phyloP scores from a whole-genome alignment of 2,888 invertebrate genomes.

The Epistrophella euchroma region DNA sequence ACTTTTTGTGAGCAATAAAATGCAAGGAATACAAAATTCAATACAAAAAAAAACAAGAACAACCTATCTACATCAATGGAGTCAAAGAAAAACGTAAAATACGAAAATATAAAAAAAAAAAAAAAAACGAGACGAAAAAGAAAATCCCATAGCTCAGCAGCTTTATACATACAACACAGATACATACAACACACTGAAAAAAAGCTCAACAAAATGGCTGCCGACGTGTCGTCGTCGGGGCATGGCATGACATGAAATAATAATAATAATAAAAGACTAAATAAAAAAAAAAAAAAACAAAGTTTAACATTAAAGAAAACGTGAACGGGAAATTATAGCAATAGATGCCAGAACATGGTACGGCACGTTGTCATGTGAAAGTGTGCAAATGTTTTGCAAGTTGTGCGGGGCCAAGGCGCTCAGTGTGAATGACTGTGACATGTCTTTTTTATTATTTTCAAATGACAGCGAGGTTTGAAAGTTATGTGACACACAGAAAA shows the following conservation, averaged over 20 bases:
- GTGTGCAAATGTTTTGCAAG: conserved; percentile 62
- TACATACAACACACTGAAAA: conserved; percentile 27
- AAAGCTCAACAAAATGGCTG: conserved; percentile 70
- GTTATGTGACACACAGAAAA: conserved; percentile 39
- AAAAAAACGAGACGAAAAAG: conserved; percentile 51
- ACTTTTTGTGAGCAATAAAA: conserved; percentile 36
- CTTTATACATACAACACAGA: conserved; percentile 18
- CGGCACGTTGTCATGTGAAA: conserved; percentile 62
- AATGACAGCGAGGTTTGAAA: conserved; percentile 53
- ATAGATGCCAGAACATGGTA: conserved; percentile 59
- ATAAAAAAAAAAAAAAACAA: conserved; percentile 25
- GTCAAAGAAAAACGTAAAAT: conserved; percentile 16
- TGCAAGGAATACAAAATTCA: conserved; percentile 30
- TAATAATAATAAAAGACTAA: conserved; percentile 37
- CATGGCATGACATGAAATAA: conserved; percentile 38
- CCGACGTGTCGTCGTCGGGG: conserved; percentile 49
- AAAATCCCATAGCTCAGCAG: conserved; percentile 53
- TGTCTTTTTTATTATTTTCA: conserved; percentile 12
- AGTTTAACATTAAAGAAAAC: conserved; percentile 58
- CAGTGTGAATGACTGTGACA: conserved; percentile 42
- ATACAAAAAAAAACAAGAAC: conserved; percentile 14
- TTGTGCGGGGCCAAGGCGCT: conserved; percentile 56
- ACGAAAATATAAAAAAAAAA: not conserved
- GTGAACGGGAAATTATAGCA: conserved; percentile 69
- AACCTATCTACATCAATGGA: conserved; percentile 27